Evolutionary conservation across 2,888 invertebrate genomes (phyloP).

Genomic region (Acrobasis repandana): DNA sequence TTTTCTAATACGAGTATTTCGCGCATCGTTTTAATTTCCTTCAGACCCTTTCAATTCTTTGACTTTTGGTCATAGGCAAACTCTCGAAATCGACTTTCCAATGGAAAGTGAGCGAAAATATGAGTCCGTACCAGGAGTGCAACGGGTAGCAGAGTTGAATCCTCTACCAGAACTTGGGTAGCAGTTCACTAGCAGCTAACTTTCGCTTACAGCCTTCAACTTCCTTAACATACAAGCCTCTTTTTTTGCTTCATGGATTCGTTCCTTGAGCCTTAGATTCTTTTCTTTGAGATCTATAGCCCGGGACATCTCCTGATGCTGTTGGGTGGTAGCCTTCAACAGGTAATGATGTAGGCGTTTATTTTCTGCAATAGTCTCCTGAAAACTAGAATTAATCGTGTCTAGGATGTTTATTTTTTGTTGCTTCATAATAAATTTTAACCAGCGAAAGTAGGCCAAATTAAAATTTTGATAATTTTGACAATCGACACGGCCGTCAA

Average conservation of each 20-base stretch:
- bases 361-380: slow-evolving; percentile 48
- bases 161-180: too few species aligned
- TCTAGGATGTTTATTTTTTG: slow-evolving; percentile 32
- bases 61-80: not conserved
- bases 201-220: not conserved
- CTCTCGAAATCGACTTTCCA: too few species aligned
- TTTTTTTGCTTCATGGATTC: slow-evolving; percentile 47
- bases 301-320: slow-evolving; percentile 71
- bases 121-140: too few species aligned
- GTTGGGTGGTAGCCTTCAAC: slow-evolving; percentile 55
- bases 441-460: not conserved
- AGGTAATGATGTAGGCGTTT: slow-evolving; percentile 44
- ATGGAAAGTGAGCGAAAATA: too few species aligned
- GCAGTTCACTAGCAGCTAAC: too few species aligned
- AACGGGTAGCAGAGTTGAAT: too few species aligned
- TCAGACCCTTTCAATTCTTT: not conserved
- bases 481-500: not conserved
- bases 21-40: slow-evolving; percentile 31
- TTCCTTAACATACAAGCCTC: slow-evolving; percentile 35
- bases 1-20: slow-evolving; percentile 32
- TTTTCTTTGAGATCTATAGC: slow-evolving; percentile 66
- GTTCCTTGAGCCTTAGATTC: slow-evolving; percentile 45
- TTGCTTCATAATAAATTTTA: slow-evolving; percentile 39
- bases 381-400: slow-evolving; percentile 33
- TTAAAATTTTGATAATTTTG: slow-evolving; percentile 9